Evolutionary conservation across 2,797 vertebrate genomes (phyloP).

Genomic region (Glossophaga mutica): DNA sequence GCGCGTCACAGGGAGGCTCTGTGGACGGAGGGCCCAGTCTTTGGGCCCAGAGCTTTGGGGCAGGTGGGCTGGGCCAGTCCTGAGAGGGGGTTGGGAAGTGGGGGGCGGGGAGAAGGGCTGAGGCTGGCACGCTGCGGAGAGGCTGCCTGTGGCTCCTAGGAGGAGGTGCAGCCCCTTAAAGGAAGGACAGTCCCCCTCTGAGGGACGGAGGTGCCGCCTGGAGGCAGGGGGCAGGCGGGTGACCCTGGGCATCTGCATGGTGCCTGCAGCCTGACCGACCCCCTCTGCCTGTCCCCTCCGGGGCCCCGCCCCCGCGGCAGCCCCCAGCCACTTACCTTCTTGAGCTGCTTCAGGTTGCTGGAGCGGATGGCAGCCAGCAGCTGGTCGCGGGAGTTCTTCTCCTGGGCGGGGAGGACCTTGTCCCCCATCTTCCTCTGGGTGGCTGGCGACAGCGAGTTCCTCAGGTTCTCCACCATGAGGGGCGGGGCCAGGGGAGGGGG

Average conservation of each 20-base stretch:
- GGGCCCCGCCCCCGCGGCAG: not conserved
- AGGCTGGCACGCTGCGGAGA: not conserved
- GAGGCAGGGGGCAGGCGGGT: not conserved
- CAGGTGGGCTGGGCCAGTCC: too few relatives aligned
- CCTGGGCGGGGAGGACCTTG: conserved; percentile 81
- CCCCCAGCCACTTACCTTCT: conserved; percentile 86
- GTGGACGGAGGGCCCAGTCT: not conserved
- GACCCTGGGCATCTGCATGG: not conserved
- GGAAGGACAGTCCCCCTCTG: not conserved
- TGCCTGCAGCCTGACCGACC: not conserved
- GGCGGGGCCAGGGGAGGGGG: conserved; percentile 85
- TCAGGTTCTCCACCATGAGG: conserved; percentile 87
- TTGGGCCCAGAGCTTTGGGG: not conserved
- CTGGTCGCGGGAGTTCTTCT: conserved; percentile 95
- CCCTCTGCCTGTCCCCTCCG: not conserved
- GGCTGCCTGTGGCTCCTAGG: not conserved
- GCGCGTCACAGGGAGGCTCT: not conserved
- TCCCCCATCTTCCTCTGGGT: conserved; percentile 92
- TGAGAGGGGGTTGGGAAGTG: not conserved
- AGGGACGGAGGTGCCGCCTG: not conserved
- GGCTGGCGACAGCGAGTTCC: conserved; percentile 91
- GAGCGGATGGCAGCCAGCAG: conserved; percentile 95
- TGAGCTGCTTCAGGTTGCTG: conserved; percentile 90
- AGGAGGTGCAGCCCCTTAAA: not conserved
- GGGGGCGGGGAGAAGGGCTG: not conserved